Evolutionary conservation across 2,888 invertebrate genomes (phyloP).

Genomic region (Orchesella flavescens): DNA sequence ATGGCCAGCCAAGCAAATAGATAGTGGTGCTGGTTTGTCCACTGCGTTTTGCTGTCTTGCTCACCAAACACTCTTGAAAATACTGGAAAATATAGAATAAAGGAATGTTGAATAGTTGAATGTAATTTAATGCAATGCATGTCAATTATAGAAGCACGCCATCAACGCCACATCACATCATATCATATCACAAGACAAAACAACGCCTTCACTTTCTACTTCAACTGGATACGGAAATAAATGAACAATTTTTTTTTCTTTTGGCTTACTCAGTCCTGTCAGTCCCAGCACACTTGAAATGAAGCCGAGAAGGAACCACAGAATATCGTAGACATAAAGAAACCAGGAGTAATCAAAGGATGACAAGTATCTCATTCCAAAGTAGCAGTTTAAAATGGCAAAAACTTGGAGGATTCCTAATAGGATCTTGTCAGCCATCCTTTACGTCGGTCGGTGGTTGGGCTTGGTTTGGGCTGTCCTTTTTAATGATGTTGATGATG

Average conservation of each 20-base stretch:
- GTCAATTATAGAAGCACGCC: not conserved
- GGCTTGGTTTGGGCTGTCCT: not conserved
- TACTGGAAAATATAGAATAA: conserved; percentile 13
- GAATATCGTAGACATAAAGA: conserved; percentile 47
- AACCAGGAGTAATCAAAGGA: conserved; percentile 52
- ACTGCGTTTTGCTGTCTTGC: conserved; percentile 30
- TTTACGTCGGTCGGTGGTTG: not conserved
- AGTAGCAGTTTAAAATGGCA: conserved; percentile 39
- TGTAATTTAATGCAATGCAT: not conserved
- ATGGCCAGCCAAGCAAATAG: conserved; percentile 61
- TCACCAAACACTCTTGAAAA: conserved; percentile 41
- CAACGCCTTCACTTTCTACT: too few relatives aligned
- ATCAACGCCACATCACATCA: too few relatives aligned
- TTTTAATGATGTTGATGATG: not conserved
- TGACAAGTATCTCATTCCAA: conserved; percentile 46
- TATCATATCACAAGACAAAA: too few relatives aligned
- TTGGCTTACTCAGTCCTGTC: conserved; percentile 43
- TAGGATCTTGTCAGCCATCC: conserved; percentile 49
- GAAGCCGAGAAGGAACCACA: conserved; percentile 48
- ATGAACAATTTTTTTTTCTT: not conserved
- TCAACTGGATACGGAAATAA: too few relatives aligned
- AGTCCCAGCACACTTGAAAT: conserved; percentile 36
- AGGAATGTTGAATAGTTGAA: not conserved
- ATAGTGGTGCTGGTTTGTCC: conserved; percentile 60
- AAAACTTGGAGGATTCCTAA: conserved; percentile 44